These are phyloP conservation scores for Myiozetetes cayanensis DNA, from an alignment of 2,113 vertebrate genomes.

Conservation along the genomic window DNA sequence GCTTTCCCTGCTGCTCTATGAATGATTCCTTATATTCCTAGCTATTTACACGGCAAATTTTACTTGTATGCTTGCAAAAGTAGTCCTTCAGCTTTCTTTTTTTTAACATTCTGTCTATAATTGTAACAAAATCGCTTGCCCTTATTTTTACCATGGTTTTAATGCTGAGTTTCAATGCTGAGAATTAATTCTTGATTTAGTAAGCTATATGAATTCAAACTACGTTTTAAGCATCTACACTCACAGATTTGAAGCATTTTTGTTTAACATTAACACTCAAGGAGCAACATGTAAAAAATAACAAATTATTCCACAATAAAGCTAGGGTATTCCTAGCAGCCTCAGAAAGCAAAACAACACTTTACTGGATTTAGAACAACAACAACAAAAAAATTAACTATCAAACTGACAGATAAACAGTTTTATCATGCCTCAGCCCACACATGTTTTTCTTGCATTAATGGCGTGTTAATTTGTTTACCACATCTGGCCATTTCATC, in stretches of 20 bases:
- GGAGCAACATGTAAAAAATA: background rate
- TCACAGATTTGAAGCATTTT: background rate
- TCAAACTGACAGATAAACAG: background rate
- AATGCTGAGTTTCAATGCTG: background rate
- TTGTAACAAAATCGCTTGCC: background rate
- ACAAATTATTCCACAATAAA: background rate
- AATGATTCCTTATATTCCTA: background rate
- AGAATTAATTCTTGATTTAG: background rate
- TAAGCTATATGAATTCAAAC: background rate
- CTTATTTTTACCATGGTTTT: background rate
- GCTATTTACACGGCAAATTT: background rate
- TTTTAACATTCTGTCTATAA: background rate
- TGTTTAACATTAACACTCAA: background rate
- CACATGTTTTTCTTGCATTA: background rate
- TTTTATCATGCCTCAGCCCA: background rate
- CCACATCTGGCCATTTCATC: background rate
- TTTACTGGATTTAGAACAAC: background rate
- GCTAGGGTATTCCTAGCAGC: background rate
- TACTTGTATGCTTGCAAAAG: background rate
- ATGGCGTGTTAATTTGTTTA: background rate
- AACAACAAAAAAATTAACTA: background rate
- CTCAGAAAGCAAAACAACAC: background rate
- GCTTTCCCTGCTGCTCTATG: background rate
- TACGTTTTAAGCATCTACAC: background rate
- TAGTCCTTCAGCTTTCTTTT: background rate